These are phyloP conservation scores for Galeruca laticollis DNA, from an alignment of 2,888 invertebrate genomes.

Conservation along the genomic window DNA sequence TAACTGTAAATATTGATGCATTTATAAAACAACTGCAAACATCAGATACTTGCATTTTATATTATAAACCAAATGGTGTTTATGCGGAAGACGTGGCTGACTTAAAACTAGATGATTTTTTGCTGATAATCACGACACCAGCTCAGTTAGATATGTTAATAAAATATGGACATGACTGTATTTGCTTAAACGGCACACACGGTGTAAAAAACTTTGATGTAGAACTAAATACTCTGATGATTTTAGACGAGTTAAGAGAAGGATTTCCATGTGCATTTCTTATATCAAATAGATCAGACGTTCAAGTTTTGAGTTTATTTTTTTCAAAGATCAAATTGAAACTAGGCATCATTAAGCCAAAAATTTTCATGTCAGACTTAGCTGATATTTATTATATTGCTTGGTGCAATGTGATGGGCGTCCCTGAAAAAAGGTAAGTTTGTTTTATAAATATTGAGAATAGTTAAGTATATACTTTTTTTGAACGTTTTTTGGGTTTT, in stretches of 20 bases:
- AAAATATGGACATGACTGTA: conserved; percentile 49
- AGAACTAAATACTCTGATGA: conserved; percentile 47
- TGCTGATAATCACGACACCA: conserved; percentile 52
- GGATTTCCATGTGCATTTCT: conserved; percentile 51
- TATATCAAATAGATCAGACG: conserved; percentile 47
- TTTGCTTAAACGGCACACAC: conserved; percentile 54
- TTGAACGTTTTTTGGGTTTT: too few species aligned
- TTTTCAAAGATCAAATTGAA: conserved; percentile 39
- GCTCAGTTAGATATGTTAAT: conserved; percentile 50
- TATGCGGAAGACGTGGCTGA: conserved; percentile 36
- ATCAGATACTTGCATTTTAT: conserved; percentile 35
- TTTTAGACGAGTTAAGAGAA: conserved; percentile 49
- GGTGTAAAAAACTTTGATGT: conserved; percentile 47
- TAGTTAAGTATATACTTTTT: too few species aligned
- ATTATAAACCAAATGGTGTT: conserved; percentile 48
- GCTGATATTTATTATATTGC: conserved; percentile 50
- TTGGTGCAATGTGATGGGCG: conserved; percentile 29
- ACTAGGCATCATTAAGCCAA: conserved; percentile 42
- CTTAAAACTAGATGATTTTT: conserved; percentile 51
- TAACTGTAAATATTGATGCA: conserved; percentile 39
- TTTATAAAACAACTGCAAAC: conserved; percentile 42
- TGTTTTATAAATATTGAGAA: too few species aligned
- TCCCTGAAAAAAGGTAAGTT: conserved; percentile 19
- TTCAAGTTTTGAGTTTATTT: conserved; percentile 40
- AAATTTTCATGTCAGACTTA: conserved; percentile 53